These are phyloP conservation scores for Hoplodrina ambigua DNA, from an alignment of 2,888 invertebrate genomes.

Conservation along the genomic window DNA sequence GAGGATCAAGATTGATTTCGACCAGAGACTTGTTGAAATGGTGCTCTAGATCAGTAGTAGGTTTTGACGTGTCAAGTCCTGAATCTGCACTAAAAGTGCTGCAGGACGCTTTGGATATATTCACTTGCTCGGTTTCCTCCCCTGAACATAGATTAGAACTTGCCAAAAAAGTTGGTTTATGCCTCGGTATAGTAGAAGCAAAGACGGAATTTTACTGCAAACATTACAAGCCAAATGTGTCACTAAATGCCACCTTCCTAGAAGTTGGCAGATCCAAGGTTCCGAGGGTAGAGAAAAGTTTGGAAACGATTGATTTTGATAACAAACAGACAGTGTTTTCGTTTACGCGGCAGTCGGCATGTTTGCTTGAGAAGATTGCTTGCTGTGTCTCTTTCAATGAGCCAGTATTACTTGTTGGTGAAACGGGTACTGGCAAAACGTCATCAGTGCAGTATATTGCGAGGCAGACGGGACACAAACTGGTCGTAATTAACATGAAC, in stretches of 20 bases:
- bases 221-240: conserved; percentile 94
- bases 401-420: conserved; percentile 98
- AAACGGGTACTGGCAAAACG: conserved; percentile 99
- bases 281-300: conserved; percentile 80
- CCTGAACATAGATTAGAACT: conserved; percentile 92
- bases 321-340: conserved; percentile 92
- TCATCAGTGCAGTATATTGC: conserved; percentile 98
- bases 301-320: conserved; percentile 81
- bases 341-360: conserved; percentile 95
- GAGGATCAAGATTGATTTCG: conserved; percentile 92
- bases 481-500: conserved; percentile 99
- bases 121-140: conserved; percentile 94
- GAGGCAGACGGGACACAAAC: conserved; percentile 94
- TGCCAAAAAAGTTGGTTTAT: conserved; percentile 94
- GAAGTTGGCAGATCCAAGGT: conserved; percentile 93
- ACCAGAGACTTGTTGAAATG: conserved; percentile 98
- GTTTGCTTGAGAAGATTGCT: conserved; percentile 96
- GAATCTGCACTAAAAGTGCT: conserved; percentile 93
- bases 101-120: conserved; percentile 97
- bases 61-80: conserved; percentile 93
- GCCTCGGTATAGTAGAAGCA: conserved; percentile 95
- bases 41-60: conserved; percentile 94
- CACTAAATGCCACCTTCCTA: conserved; percentile 89
- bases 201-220: conserved; percentile 95
- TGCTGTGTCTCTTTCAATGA: conserved; percentile 95